A percentile compares a stretch with the other conserved stretches of the same genome.
Evolutionary conservation across 2,888 invertebrate genomes (phyloP).

Genomic region (Lasioglossum figueresi): DNA sequence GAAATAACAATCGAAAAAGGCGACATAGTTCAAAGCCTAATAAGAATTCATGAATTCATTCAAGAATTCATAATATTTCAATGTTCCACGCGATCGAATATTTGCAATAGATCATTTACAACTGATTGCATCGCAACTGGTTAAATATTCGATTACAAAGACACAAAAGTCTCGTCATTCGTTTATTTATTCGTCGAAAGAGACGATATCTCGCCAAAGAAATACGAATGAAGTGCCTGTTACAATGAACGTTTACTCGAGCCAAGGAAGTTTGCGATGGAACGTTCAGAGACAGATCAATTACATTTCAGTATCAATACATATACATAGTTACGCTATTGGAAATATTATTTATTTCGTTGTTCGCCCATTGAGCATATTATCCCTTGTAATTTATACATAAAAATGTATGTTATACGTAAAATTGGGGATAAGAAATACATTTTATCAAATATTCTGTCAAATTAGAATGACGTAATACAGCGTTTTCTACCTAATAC

Average conservation of each 20-base stretch:
- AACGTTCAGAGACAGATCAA: neutral
- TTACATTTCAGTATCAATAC: neutral
- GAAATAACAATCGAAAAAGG: no score
- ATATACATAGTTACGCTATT: neutral
- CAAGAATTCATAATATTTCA: no score
- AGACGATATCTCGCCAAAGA: neutral
- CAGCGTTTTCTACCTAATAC: neutral
- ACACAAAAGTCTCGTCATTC: slow-evolving; percentile 8
- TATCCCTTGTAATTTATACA: neutral
- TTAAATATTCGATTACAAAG: slow-evolving; percentile 22
- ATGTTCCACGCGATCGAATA: neutral
- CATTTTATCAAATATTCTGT: neutral
- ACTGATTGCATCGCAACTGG: neutral
- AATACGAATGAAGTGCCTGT: neutral
- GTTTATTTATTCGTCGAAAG: slow-evolving; percentile 16
- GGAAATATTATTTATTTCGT: neutral
- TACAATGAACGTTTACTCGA: neutral
- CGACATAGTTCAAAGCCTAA: neutral
- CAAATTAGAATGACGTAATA: neutral
- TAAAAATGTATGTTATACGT: no score
- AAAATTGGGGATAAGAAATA: neutral
- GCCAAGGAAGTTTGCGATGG: neutral
- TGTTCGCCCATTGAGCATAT: neutral
- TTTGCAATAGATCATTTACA: slow-evolving; percentile 8
- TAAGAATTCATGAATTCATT: slow-evolving; percentile 21